A percentile compares a stretch with the other conserved stretches of the same genome.
Evolutionary conservation across 1,140 invertebrate species (phyloP).

Genomic region (Asbolus verrucosus): DNA sequence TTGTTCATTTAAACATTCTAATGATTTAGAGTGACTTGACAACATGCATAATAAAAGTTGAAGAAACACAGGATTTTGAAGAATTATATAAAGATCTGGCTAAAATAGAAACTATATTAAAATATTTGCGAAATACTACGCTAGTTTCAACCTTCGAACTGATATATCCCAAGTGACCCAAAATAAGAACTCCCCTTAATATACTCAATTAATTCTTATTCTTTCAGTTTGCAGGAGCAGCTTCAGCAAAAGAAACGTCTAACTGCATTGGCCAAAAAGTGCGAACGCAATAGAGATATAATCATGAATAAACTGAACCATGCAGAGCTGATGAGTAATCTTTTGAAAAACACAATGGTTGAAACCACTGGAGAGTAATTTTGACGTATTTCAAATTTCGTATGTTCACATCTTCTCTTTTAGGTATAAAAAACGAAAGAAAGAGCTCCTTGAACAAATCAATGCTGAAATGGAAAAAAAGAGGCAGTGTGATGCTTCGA

Average conservation of each 20-base stretch:
- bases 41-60: constrained; percentile 57
- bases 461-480: constrained; percentile 66
- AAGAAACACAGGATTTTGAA: constrained; percentile 62
- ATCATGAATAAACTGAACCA: constrained; percentile 69
- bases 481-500: constrained; percentile 52
- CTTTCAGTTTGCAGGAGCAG: constrained; percentile 70
- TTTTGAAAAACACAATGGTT: constrained; percentile 69
- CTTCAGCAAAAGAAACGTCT: constrained; percentile 68
- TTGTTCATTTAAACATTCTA: constrained; percentile 19
- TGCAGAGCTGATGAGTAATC: constrained; percentile 68
- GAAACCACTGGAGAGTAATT: constrained; percentile 65
- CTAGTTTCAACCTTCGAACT: constrained; percentile 66
- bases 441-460: constrained; percentile 65
- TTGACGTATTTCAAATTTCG: constrained; percentile 43
- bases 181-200: constrained; percentile 16
- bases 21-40: constrained; percentile 65
- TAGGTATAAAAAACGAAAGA: constrained; percentile 69
- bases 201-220: constrained; percentile 32
- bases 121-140: constrained; percentile 66
- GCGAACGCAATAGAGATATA: constrained; percentile 66
- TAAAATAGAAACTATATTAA: constrained; percentile 68
- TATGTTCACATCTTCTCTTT: constrained; percentile 37
- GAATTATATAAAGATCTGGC: constrained; percentile 66
- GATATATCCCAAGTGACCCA: constrained; percentile 65
- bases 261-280: constrained; percentile 66